Conservation (phyloP, 2,113 vertebrate species). For the Copsychus sechellarum region DNA sequence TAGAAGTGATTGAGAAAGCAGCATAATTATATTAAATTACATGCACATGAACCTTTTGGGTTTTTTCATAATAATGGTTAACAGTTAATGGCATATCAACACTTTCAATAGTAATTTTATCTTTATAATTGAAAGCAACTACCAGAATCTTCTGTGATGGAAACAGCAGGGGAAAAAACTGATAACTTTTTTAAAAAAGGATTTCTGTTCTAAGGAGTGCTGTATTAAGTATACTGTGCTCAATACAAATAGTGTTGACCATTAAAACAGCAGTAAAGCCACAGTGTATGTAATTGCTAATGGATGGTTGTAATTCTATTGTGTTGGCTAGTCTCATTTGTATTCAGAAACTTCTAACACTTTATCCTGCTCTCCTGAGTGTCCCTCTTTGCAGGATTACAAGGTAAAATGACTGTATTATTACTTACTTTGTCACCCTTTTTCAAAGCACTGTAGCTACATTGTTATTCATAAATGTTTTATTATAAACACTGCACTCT, state of each 20-base stretch:
- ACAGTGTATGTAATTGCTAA: background rate
- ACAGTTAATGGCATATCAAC: background rate
- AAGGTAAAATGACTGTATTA: background rate
- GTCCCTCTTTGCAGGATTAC: background rate
- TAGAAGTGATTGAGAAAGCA: background rate
- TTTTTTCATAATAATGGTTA: background rate
- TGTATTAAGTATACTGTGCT: background rate
- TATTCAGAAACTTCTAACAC: background rate
- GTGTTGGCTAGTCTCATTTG: background rate
- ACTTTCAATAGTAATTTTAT: background rate
- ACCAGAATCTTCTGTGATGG: background rate
- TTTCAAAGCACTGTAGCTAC: background rate
- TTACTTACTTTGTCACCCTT: background rate
- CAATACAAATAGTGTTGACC: background rate
- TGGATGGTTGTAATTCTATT: background rate
- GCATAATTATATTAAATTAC: background rate
- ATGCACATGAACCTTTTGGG: background rate
- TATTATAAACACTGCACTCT: background rate
- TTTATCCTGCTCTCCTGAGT: background rate
- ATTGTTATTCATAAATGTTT: background rate
- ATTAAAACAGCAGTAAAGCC: background rate
- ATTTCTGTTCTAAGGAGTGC: background rate
- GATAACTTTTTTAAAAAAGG: background rate
- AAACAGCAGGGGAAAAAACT: background rate
- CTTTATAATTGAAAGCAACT: background rate